Conservation (phyloP, 2,888 invertebrate genomes). For the Eupithecia inturbata region DNA sequence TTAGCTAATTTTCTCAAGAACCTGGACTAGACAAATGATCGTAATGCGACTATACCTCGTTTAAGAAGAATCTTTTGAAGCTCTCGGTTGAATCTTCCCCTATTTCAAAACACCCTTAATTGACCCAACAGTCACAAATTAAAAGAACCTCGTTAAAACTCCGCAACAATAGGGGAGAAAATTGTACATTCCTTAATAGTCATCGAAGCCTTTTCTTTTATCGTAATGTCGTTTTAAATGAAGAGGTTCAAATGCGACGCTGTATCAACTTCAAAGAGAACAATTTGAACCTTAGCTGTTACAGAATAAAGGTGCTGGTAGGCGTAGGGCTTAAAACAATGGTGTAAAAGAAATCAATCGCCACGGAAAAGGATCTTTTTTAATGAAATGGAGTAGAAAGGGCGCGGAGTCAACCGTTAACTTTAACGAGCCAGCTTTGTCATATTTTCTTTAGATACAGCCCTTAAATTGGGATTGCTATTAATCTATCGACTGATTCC, state of each 20-base stretch:
- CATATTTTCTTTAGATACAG: conserved; percentile 77
- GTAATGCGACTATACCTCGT: conserved; percentile 3
- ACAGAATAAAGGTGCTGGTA: conserved; percentile 46
- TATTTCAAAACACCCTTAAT: conserved; percentile 24
- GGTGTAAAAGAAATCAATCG: conserved; percentile 75
- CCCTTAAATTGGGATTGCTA: conserved; percentile 64
- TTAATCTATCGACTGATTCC: conserved; percentile 59
- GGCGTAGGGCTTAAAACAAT: conserved; percentile 50
- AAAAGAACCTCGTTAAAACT: conserved; percentile 46
- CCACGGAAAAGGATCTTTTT: conserved; percentile 71
- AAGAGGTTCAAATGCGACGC: conserved; percentile 62
- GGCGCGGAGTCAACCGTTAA: conserved; percentile 72
- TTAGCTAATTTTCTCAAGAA: conserved; percentile 3
- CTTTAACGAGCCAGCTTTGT: conserved; percentile 78
- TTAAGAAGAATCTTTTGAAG: neutral
- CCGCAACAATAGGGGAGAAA: conserved; percentile 49
- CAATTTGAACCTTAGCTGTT: conserved; percentile 27
- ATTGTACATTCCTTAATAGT: conserved; percentile 64
- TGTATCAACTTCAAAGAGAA: conserved; percentile 21
- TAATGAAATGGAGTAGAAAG: conserved; percentile 79
- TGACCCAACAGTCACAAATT: conserved; percentile 36
- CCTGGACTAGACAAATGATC: conserved; percentile 5
- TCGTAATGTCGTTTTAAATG: conserved; percentile 71
- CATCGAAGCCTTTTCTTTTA: conserved; percentile 72
- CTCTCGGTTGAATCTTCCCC: neutral